Evolutionary conservation across 2,113 vertebrate genomes (phyloP).

Genomic region (Perca flavescens): DNA sequence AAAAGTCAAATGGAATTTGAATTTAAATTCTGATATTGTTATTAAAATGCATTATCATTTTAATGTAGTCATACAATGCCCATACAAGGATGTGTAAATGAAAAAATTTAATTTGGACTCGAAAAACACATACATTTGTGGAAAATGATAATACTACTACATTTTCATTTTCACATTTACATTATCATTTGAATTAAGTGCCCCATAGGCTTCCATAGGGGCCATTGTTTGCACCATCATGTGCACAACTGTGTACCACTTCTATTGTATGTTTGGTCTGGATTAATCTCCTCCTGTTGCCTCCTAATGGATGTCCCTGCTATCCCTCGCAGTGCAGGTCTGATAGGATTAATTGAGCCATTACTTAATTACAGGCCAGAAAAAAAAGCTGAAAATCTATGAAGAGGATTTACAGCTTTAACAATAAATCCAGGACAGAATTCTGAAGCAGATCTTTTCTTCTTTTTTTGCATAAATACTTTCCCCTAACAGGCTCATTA

Average conservation of each 20-base stretch:
- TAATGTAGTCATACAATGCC: too few relatives aligned
- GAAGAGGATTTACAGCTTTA: slow-evolving; percentile 68
- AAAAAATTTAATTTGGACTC: too few relatives aligned
- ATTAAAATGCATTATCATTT: too few relatives aligned
- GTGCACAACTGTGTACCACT: neutral
- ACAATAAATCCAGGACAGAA: slow-evolving; percentile 56
- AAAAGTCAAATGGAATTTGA: too few relatives aligned
- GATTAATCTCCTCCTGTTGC: slow-evolving; percentile 53
- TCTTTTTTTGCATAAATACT: slow-evolving; percentile 56
- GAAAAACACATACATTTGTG: too few relatives aligned
- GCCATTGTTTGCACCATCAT: slow-evolving; percentile 6
- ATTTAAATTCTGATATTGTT: too few relatives aligned
- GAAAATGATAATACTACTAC: too few relatives aligned
- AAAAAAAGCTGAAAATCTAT: slow-evolving; percentile 67
- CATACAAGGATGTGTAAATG: too few relatives aligned
- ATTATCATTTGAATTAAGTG: too few relatives aligned
- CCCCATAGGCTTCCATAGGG: too few relatives aligned
- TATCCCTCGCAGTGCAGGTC: slow-evolving; percentile 32
- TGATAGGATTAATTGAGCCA: slow-evolving; percentile 75
- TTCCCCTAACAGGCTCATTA: slow-evolving; percentile 59
- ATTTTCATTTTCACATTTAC: too few relatives aligned
- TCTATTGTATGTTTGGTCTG: slow-evolving; percentile 33
- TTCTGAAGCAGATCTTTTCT: slow-evolving; percentile 35
- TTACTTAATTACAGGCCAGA: slow-evolving; percentile 77
- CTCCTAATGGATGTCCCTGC: slow-evolving; percentile 40